Percentiles rank a stretch among this genome's conserved stretches.
Evolutionary conservation across 2,888 invertebrate genomes (phyloP).

Genomic region (Linnaemya tessellans): DNA sequence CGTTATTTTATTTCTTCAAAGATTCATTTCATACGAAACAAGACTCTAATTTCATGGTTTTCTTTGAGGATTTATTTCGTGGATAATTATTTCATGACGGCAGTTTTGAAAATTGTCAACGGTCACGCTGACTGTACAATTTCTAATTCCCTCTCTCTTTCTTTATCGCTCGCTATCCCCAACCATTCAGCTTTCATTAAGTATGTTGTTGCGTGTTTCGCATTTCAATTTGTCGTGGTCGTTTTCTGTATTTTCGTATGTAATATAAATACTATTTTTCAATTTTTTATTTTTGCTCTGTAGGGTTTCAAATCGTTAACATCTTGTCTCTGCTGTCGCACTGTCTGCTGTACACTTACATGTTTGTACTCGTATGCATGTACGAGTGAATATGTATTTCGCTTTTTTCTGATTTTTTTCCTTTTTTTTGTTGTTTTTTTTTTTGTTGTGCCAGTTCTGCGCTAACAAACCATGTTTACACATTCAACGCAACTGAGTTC

Average conservation of each 20-base stretch:
- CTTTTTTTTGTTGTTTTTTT: neutral
- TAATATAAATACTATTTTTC: slow-evolving; percentile 54
- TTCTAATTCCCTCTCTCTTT: too few relatives aligned
- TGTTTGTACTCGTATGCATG: slow-evolving; percentile 12
- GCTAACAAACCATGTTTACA: slow-evolving; percentile 74
- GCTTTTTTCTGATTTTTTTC: too few relatives aligned
- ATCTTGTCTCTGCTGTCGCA: slow-evolving; percentile 64
- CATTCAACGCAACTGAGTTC: slow-evolving; percentile 68
- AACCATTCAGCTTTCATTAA: slow-evolving; percentile 72
- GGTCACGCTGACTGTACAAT: too few relatives aligned
- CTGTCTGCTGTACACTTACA: slow-evolving; percentile 59
- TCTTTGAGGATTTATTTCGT: too few relatives aligned
- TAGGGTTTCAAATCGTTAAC: slow-evolving; percentile 63
- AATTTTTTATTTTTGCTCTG: slow-evolving; percentile 55
- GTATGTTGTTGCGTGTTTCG: slow-evolving; percentile 65
- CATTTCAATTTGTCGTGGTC: slow-evolving; percentile 71
- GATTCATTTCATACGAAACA: too few relatives aligned
- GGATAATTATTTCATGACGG: too few relatives aligned
- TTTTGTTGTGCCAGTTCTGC: slow-evolving; percentile 26
- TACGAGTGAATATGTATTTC: slow-evolving; percentile 34
- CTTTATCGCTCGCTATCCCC: too few relatives aligned
- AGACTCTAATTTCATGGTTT: too few relatives aligned
- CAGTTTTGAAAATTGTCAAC: too few relatives aligned
- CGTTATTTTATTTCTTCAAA: too few relatives aligned
- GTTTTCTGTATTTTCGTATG: slow-evolving; percentile 61